Conservation (phyloP, 2,888 invertebrate genomes). For the Hedychridium roseum region DNA sequence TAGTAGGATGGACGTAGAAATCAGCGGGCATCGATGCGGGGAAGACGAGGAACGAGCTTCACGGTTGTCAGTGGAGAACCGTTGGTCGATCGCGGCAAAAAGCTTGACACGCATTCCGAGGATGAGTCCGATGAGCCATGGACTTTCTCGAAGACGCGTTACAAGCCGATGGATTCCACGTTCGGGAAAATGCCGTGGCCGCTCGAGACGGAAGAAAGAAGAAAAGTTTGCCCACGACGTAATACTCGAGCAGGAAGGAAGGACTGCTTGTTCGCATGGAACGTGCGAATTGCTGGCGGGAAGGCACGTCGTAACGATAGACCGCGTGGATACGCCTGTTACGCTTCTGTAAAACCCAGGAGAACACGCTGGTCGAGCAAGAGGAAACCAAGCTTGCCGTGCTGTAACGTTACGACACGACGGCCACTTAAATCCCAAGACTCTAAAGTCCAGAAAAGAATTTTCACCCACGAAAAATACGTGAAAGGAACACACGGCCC, state of each 20-base stretch:
- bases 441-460: not conserved
- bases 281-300: no score
- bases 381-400: no score
- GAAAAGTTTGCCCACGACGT: no score
- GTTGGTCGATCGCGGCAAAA: slow-evolving; percentile 39
- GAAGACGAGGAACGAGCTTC: slow-evolving; percentile 3
- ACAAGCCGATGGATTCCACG: slow-evolving; percentile 2
- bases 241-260: no score
- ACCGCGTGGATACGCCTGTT: slow-evolving; percentile 14
- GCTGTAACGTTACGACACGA: not conserved
- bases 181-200: no score
- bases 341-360: slow-evolving; percentile 15
- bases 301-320: not conserved
- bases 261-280: no score
- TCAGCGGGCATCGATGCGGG: slow-evolving; percentile 2
- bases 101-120: slow-evolving; percentile 47
- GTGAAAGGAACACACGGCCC: not conserved
- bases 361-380: no score
- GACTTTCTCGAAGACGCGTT: slow-evolving; percentile 19
- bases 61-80: slow-evolving; percentile 30
- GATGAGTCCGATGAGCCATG: slow-evolving; percentile 36
- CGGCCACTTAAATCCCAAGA: not conserved
- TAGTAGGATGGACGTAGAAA: slow-evolving; percentile 1
- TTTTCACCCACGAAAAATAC: not conserved
- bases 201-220: no score